Conservation (phyloP, 1,140 invertebrate genomes). For the Eufriesea mexicana region DNA sequence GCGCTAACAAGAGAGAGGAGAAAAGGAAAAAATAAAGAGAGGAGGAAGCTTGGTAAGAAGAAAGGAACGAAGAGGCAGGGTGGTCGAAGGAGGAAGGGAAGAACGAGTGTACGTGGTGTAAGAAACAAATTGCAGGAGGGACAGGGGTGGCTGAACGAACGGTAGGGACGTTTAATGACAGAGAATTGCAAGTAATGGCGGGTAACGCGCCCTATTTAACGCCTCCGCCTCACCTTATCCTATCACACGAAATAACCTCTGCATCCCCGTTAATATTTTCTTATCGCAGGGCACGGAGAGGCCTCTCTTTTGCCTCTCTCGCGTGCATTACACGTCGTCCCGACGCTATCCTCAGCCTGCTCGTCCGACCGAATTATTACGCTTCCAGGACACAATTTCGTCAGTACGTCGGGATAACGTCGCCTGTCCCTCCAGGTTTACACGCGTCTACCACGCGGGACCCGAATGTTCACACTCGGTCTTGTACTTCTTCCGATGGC, state of each 20-base stretch:
- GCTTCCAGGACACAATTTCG: slow-evolving; percentile 60
- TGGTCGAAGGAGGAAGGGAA: no score
- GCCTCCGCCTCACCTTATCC: slow-evolving; percentile 61
- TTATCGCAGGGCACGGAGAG: slow-evolving; percentile 43
- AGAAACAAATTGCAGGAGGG: slow-evolving; percentile 65
- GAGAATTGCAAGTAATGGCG: slow-evolving; percentile 72
- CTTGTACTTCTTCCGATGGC: no score
- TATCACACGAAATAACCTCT: slow-evolving; percentile 65
- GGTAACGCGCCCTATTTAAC: slow-evolving; percentile 69
- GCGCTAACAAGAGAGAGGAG: slow-evolving; percentile 30
- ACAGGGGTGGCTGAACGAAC: slow-evolving; percentile 42
- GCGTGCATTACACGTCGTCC: slow-evolving; percentile 37
- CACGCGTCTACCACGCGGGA: slow-evolving; percentile 4
- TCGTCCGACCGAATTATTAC: slow-evolving; percentile 66
- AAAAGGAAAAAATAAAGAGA: slow-evolving; percentile 35
- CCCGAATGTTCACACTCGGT: no score
- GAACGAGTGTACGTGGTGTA: slow-evolving; percentile 28
- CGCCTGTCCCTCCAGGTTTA: slow-evolving; percentile 26
- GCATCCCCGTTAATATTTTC: slow-evolving; percentile 67
- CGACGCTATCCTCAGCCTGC: slow-evolving; percentile 9
- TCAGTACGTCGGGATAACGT: slow-evolving; percentile 14
- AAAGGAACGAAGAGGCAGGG: no score
- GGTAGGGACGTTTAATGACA: slow-evolving; percentile 67
- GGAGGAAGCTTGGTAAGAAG: no score
- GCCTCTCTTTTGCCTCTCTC: slow-evolving; percentile 17